phyloP scores from a whole-genome alignment of 2,797 vertebrate genomes.

The Microhierax caerulescens region DNA sequence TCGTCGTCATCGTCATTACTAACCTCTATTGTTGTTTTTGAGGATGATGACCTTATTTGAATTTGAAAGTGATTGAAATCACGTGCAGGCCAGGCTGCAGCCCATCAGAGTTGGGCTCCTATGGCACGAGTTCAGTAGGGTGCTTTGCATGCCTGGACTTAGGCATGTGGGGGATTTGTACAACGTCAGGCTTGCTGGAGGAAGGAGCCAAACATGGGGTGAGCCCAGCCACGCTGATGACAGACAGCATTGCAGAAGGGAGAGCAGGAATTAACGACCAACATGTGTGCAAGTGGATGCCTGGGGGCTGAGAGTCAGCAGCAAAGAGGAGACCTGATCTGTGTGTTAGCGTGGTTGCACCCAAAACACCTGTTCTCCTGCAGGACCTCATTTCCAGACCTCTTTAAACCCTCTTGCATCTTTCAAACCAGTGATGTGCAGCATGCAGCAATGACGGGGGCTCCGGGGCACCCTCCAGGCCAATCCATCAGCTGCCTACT shows the following conservation, averaged over 20 bases:
- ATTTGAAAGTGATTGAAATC: not conserved
- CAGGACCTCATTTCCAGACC: not conserved
- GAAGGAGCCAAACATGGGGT: not conserved
- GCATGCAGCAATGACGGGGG: not conserved
- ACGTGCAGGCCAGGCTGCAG: not conserved
- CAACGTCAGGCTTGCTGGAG: rapidly evolving
- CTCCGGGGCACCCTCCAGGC: not conserved
- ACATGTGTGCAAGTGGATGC: rapidly evolving
- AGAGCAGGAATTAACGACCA: not conserved
- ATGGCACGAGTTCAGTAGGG: not conserved
- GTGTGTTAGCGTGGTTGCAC: not conserved
- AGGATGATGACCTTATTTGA: not conserved
- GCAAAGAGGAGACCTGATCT: not conserved
- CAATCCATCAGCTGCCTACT: not conserved
- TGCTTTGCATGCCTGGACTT: not conserved
- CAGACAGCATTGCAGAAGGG: not conserved
- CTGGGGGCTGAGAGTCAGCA: not conserved
- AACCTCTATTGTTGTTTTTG: not conserved
- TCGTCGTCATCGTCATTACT: not conserved
- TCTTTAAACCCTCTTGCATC: not conserved
- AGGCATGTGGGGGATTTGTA: not conserved
- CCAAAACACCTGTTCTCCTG: not conserved
- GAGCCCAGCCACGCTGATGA: not conserved
- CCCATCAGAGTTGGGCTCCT: rapidly evolving
- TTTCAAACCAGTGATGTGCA: not conserved